Percentiles rank a stretch among this genome's conserved stretches.
These are phyloP conservation scores for Megalonaias nervosa DNA, from an alignment of 1,140 invertebrate genomes.

Conservation along the genomic window DNA sequence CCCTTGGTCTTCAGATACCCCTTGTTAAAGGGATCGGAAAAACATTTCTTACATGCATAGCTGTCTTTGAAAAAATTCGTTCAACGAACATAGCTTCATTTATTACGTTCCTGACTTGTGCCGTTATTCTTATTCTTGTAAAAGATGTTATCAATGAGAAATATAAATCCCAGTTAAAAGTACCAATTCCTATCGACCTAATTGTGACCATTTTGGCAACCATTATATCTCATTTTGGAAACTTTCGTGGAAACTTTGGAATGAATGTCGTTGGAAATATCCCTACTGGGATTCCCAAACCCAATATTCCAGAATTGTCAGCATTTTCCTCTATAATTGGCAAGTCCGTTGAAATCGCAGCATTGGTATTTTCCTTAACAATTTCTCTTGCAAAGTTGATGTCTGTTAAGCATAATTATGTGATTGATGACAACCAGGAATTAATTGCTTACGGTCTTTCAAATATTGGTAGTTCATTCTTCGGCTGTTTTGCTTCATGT, in stretches of 20 bases:
- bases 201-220: conserved; percentile 78
- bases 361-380: conserved; percentile 63
- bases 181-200: conserved; percentile 22
- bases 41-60: conserved; percentile 38
- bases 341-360: conserved; percentile 56
- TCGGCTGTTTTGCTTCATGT: conserved; percentile 76
- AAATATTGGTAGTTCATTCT: conserved; percentile 70
- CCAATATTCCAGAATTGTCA: not conserved
- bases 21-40: conserved; percentile 24
- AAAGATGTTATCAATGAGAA: conserved; percentile 75
- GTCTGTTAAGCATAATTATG: conserved; percentile 67
- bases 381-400: conserved; percentile 69
- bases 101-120: conserved; percentile 79
- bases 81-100: conserved; percentile 69
- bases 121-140: conserved; percentile 80
- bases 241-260: conserved; percentile 75
- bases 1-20: conserved; percentile 78
- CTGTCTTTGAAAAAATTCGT: conserved; percentile 45
- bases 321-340: conserved; percentile 19
- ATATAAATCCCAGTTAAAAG: conserved; percentile 18
- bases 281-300: conserved; percentile 77
- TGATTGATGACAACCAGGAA: conserved; percentile 70
- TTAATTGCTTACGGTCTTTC: conserved; percentile 72
- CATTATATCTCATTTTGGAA: conserved; percentile 77
- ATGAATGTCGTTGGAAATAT: conserved; percentile 82